Conservation (phyloP, 2,888 invertebrate species). For the Drosophila pseudotalamancana region DNA sequence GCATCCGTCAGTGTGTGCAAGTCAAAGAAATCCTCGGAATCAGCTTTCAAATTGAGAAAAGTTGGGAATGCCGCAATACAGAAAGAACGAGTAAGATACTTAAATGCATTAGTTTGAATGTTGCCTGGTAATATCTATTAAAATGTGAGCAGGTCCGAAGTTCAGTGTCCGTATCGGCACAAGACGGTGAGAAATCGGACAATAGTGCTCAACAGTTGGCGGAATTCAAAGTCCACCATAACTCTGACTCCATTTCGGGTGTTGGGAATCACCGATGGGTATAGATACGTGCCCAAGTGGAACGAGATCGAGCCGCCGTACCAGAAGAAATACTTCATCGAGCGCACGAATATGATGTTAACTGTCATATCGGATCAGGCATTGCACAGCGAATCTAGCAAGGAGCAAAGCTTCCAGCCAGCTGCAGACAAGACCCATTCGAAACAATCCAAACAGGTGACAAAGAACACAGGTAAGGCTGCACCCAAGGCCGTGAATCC, state of each 20-base stretch:
- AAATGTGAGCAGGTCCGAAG: not conserved
- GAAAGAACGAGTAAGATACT: not conserved
- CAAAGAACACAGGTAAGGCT: not conserved
- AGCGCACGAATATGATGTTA: not conserved
- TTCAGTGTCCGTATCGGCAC: not conserved
- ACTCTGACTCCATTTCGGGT: not conserved
- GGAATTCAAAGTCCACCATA: not conserved
- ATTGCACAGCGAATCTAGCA: not conserved
- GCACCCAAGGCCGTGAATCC: too few species aligned
- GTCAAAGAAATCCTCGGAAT: too few species aligned
- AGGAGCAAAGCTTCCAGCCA: not conserved
- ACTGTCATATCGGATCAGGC: not conserved
- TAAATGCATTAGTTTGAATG: not conserved
- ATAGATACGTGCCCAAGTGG: not conserved
- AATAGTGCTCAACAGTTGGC: not conserved
- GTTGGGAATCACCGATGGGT: not conserved
- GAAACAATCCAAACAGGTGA: not conserved
- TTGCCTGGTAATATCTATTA: too few species aligned
- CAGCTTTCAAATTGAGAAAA: too few species aligned
- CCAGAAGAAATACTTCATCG: not conserved
- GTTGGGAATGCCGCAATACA: too few species aligned
- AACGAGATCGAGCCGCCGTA: not conserved
- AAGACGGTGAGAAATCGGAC: not conserved
- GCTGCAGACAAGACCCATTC: not conserved
- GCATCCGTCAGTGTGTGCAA: too few species aligned